Conservation (phyloP, 2,113 vertebrate species). For the Psittacula cyanocephala region DNA sequence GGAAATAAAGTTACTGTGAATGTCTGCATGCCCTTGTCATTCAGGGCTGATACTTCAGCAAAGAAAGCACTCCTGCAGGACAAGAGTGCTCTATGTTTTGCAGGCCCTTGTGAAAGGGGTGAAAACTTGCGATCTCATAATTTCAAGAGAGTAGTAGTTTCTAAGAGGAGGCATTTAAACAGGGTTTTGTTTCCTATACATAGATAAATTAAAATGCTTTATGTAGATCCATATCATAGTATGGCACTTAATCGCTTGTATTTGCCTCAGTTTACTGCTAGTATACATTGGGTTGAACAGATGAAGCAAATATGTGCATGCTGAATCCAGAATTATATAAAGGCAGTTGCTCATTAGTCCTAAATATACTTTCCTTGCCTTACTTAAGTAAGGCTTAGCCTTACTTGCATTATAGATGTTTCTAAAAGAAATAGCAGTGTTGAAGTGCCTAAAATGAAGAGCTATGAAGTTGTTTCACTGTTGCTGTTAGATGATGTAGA, state of each 20-base stretch:
- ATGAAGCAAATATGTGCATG: constrained; percentile 34
- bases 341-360: constrained; percentile 13
- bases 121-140: neutral
- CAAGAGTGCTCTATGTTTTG: constrained; percentile 25
- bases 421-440: neutral
- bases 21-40: neutral
- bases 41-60: constrained; percentile 1
- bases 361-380: constrained; percentile 20
- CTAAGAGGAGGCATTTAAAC: neutral
- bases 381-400: neutral
- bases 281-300: neutral
- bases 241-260: neutral
- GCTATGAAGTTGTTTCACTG: neutral
- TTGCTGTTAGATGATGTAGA: neutral
- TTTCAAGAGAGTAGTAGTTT: neutral
- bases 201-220: constrained; percentile 29
- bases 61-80: constrained; percentile 37
- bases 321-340: constrained; percentile 32
- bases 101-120: neutral
- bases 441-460: neutral
- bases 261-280: constrained; percentile 34
- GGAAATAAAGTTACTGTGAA: constrained; percentile 31
- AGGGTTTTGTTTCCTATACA: neutral
- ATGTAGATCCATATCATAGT: neutral
- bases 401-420: constrained; percentile 8